Base-by-base conservation (phyloP, 2,888 invertebrate species). In the Dasysyrphus tricinctus region DNA sequence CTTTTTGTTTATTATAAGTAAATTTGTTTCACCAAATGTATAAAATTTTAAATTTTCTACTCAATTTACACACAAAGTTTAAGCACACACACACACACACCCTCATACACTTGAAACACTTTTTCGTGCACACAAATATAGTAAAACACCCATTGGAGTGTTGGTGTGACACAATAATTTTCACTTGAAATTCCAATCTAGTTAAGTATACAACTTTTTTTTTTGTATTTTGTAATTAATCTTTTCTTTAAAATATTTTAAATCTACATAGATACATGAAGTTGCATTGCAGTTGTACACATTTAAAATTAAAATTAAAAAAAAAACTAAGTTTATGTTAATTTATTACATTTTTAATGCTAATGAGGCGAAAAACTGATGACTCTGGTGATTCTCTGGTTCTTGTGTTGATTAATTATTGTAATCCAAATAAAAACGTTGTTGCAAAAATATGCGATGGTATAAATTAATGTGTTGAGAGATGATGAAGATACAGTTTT, bases 151-250 rank as follows among this genome's bases (percentile, higher is more conserved):
- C 82, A 82, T 86, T 39, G 32, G 74, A 82, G 86, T 86, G 82
- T 86, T 86, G 75, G 86, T 86, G 86, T 86, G 86, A 86, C 86
- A 86, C 86, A 86, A 86, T 86, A 86, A 86, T 86, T 86, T 86
- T 86, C 86, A 86, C 86, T 86, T 86, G 78, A 86, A 82, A 86
- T 86, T 86, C 86, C 86, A 86, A 86, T 86, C 86, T 86, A 86
- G 86, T 86, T 86, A 86, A 86, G 77, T 79, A 82, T 82, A 86
- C 86, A 84, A 84, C 42, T 57, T 44, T 81, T 73, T 81, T 70
- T 39, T 51, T 59, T 61, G 32, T 16, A 47, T 37, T 51, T 57
- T 61, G 42, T 61, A 61, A 61, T 61, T 42, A 37, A 65, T 65
- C 65, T 65, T 49, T 67, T 49, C 34, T 49, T 65, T 16, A 0